Base-by-base conservation (phyloP, 2,113 vertebrate species). In the Hippocampus abdominalis region DNA sequence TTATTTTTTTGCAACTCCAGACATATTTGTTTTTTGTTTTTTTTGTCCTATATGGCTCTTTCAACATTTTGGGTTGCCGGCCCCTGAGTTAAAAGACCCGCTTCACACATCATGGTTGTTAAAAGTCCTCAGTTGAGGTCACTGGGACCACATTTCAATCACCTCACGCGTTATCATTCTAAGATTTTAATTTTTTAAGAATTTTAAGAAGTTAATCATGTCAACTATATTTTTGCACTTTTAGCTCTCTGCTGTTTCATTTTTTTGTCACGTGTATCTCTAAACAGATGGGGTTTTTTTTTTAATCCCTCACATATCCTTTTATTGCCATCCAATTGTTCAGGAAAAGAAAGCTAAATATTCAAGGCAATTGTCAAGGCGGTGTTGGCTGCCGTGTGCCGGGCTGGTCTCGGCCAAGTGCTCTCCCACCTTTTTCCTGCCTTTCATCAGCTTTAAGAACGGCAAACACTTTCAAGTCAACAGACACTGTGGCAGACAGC, bases 351-450 rank as follows among this genome's bases (percentile, higher is more conserved):
- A 75, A 79, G 59, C 23, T 69, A 81, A 87, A 87, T 86, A 86
- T 83, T 88, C 71, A 65, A 81, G 56, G 64, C 79, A 73, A 81
- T 85, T 82, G 88, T 88, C 84, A 74, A 63, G 73, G 75, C 70
- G 49, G 75, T 79, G 75, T 70, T 83, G 81, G 83, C 77, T 75
- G 76, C 54, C 3, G 56, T 75, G 74, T 71, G 65, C 65, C 70
- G 75, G 21, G 39, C 49, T 87, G 77, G 68, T 80, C 72, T 27
- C 12, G 7, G 49, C 75, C 18, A 71, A 63, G 71, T 73, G 44
- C 75, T 77, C 56, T 81, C 87, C 88, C 83, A 84, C 88, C 88
- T 82, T 79, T 83, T 91, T 92, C 91, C 91, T 90, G 86, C 78
- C 84, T 89, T 90, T 91, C 84, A 85, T 76, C 68, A 49, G 66